Evolutionary conservation across 2,113 vertebrate species (phyloP).

Genomic region (Phaethon lepturus): DNA sequence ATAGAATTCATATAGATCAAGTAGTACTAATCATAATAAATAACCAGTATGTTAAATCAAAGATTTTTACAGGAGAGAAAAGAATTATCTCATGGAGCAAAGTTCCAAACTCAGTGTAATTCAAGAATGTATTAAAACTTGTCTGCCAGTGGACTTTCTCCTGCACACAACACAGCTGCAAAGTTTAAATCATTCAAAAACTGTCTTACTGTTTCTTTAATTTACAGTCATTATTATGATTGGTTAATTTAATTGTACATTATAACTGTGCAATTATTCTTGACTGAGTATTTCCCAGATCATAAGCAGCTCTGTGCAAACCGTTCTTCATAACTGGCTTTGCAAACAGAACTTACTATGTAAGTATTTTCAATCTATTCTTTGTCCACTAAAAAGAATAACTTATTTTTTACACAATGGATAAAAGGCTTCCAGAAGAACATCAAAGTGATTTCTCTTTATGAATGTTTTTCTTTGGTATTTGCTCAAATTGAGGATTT

Average conservation of each 20-base stretch:
- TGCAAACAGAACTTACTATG: not conserved
- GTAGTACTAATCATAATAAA: not conserved
- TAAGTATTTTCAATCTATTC: not conserved
- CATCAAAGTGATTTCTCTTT: not conserved
- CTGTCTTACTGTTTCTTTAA: not conserved
- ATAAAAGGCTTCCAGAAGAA: not conserved
- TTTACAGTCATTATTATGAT: not conserved
- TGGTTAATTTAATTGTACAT: not conserved
- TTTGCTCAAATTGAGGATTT: not conserved
- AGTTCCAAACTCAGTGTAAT: not conserved
- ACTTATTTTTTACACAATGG: not conserved
- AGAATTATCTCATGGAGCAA: not conserved
- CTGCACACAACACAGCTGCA: not conserved
- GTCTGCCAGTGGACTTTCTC: not conserved
- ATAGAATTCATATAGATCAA: not conserved
- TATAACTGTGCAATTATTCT: not conserved
- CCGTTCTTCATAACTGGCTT: not conserved
- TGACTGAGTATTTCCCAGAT: not conserved
- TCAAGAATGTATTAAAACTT: not conserved
- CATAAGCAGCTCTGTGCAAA: not conserved
- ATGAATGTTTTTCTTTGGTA: not conserved
- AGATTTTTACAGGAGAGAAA: not conserved
- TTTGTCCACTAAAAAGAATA: not conserved
- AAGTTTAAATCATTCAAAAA: not conserved
- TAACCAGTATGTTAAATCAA: not conserved